Evolutionary conservation across 2,113 vertebrate genomes (phyloP), one percentile per base, ranked within the genome.

Genomic region (Alouatta palliata): DNA sequence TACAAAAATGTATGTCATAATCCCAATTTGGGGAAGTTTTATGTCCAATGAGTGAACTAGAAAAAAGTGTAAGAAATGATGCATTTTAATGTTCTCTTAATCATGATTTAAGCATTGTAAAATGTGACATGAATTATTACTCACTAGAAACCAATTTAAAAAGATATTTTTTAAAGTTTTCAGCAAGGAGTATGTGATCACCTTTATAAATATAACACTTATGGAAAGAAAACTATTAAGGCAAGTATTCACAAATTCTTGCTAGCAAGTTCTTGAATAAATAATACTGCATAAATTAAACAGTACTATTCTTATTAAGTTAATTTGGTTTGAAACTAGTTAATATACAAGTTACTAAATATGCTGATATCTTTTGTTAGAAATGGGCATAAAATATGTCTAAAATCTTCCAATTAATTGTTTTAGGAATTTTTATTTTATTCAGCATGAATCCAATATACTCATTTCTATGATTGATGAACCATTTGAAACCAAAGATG

Each of bases 381-480:
- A 4, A 32, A 76, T 95, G 0, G 20, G 1, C 25, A 4, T 81
- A 91, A 97, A 91, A 94, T 40, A 25, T 58, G 8, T 49, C 80
- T 49, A 27, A 71, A 8, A n/a, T 88, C 49, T 43, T 94, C n/a
- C 0, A 90, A 35, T 1, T 52, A 68, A 35, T 3, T 81, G 5
- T 83, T 19, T n/a, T 80, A 75, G 49, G 37, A 58, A 76, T 91
- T 96, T 88, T 11, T 43, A 45, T 81, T 97, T 97, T 86, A 52
- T 32, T 0, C 40, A 45, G 9, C 61, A 45, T 84, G 82, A 61
- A 90, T 96, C 2, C 13, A 37, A 95, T 82, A 94, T 58, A 54
- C 35, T 5, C 47, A 27, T 84, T 54, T 47, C 6, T 94, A 30
- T 97, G 73, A 61, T 82, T 85, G 88, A 97, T 89, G 88, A 97